These are phyloP conservation scores for Loripinus fragilis DNA, from an alignment of 2,888 invertebrate species.

Conservation along the genomic window DNA sequence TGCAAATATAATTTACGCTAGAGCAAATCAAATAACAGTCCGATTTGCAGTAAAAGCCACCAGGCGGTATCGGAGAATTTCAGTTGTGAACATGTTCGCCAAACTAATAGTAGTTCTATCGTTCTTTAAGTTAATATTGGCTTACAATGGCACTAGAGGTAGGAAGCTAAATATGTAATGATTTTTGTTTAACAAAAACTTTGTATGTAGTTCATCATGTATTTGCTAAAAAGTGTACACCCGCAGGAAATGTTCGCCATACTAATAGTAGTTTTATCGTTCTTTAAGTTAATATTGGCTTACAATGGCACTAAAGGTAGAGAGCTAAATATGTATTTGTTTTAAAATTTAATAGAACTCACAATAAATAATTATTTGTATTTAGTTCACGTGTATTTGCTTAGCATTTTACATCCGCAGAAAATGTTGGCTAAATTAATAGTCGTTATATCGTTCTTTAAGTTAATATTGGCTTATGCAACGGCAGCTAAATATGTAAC, in stretches of 20 bases:
- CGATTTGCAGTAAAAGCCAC: neutral
- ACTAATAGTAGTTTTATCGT: neutral
- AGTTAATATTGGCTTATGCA: neutral
- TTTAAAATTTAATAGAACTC: no score
- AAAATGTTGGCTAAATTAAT: neutral
- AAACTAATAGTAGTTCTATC: neutral
- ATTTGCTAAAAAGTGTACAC: no score
- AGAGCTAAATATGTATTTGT: no score
- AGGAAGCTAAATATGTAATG: no score
- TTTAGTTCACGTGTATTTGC: no score
- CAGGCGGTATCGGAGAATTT: neutral
- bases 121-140: neutral
- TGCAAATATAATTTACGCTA: conserved; percentile 4
- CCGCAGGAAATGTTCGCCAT: neutral
- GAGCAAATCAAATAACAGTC: neutral
- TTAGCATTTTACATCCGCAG: no score
- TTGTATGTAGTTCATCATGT: no score
- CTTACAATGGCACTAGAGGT: conserved; percentile 5
- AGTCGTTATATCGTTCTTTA: neutral
- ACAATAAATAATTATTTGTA: no score
- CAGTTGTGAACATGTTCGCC: neutral
- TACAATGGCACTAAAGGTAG: conserved; percentile 2
- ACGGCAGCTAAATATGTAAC: no score
- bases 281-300: neutral
- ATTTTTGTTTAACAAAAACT: no score